These are phyloP conservation scores for Rhadinocentrus ornatus DNA, from an alignment of 2,797 vertebrate genomes.

Conservation along the genomic window DNA sequence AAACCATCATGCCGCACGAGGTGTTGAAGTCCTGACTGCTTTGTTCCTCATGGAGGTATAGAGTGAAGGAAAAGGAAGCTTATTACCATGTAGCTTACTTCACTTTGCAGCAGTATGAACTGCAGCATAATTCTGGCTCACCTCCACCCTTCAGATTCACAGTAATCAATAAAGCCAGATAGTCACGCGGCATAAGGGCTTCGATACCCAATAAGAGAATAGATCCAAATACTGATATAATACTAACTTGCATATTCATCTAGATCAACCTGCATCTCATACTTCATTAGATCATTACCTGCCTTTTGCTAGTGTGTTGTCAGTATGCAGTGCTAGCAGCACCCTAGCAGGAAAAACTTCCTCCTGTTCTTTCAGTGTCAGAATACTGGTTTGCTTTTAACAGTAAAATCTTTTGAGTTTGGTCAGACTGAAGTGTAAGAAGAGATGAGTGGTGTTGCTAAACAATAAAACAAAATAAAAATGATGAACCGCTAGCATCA, in stretches of 20 bases:
- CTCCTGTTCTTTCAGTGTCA: no score
- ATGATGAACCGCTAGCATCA: slow-evolving; percentile 1
- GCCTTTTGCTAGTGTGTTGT: not conserved
- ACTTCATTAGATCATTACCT: no score
- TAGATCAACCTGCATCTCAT: no score
- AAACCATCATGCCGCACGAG: not conserved
- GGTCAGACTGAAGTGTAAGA: slow-evolving; percentile 10
- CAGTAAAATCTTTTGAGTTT: not conserved
- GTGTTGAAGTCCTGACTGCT: not conserved
- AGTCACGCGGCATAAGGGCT: not conserved
- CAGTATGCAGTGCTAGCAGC: not conserved
- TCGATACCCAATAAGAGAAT: not conserved
- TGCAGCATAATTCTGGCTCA: not conserved
- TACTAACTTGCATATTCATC: no score
- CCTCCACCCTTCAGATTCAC: not conserved
- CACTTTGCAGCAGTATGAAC: not conserved
- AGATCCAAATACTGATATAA: not conserved
- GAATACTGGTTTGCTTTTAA: not conserved
- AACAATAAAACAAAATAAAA: not conserved
- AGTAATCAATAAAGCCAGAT: not conserved
- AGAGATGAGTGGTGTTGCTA: slow-evolving; percentile 2
- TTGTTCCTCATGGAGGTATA: not conserved
- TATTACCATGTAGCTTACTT: not conserved
- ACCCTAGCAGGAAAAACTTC: not conserved
- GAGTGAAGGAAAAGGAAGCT: not conserved